These are phyloP conservation scores for Erpobdella octoculata DNA, from an alignment of 2,888 invertebrate species.

Conservation along the genomic window DNA sequence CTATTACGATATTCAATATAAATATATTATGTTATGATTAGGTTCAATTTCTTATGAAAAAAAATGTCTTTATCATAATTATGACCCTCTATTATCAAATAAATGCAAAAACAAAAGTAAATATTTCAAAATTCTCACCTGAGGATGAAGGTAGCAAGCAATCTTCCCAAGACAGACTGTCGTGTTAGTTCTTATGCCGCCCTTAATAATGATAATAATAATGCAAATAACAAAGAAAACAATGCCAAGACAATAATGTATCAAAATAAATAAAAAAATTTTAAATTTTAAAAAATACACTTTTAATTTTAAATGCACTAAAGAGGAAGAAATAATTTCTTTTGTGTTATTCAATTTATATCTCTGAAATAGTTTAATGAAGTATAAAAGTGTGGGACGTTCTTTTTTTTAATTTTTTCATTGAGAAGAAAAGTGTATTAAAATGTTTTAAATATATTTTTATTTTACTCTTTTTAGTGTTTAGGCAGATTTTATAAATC, in stretches of 20 bases:
- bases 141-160: slow-evolving; percentile 82
- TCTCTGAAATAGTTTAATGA: no score
- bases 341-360: no score
- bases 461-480: no score
- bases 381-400: no score
- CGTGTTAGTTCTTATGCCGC: slow-evolving; percentile 81
- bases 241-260: not conserved
- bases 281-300: no score
- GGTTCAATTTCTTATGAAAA: not conserved
- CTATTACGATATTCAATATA: not conserved
- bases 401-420: no score
- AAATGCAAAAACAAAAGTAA: not conserved
- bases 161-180: slow-evolving; percentile 97
- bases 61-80: not conserved
- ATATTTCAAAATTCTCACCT: slow-evolving; percentile 42
- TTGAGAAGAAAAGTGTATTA: no score
- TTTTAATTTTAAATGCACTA: no score
- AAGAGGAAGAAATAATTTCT: no score
- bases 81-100: not conserved
- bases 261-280: not conserved
- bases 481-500: no score
- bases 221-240: not conserved
- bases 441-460: no score
- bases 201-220: no score
- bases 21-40: not conserved